These are phyloP conservation scores for Hesperia comma DNA, from an alignment of 2,888 invertebrate genomes.

Conservation along the genomic window DNA sequence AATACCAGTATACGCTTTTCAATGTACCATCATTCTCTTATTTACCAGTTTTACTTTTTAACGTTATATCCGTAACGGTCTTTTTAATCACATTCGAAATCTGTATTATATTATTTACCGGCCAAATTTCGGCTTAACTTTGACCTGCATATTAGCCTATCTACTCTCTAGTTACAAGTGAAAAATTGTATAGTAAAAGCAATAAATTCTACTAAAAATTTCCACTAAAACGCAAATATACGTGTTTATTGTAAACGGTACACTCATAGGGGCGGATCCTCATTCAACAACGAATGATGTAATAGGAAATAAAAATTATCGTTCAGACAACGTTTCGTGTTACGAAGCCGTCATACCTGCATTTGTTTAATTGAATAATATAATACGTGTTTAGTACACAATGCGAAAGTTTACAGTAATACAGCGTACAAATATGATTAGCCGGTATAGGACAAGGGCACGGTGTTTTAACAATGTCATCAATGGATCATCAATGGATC, in stretches of 20 bases:
- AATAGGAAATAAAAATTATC: neutral
- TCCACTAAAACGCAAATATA: constrained; percentile 1
- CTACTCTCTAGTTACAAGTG: too few species aligned
- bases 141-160: too few species aligned
- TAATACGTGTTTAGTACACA: neutral
- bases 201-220: constrained; percentile 6
- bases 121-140: too few species aligned
- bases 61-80: too few species aligned
- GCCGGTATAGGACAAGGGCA: neutral
- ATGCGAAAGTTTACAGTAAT: neutral
- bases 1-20: too few species aligned
- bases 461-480: neutral
- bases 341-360: neutral
- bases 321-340: neutral
- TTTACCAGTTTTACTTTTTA: too few species aligned
- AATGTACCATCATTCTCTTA: too few species aligned
- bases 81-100: too few species aligned
- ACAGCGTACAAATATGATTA: neutral
- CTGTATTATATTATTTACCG: too few species aligned
- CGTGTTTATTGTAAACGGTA: neutral
- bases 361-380: neutral
- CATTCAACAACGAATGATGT: neutral
- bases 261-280: too few species aligned
- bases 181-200: neutral
- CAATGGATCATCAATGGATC: too few species aligned